A percentile compares a stretch with the other conserved stretches of the same genome.
Conservation (phyloP, 2,113 vertebrate genomes). For the Rana temporaria region DNA sequence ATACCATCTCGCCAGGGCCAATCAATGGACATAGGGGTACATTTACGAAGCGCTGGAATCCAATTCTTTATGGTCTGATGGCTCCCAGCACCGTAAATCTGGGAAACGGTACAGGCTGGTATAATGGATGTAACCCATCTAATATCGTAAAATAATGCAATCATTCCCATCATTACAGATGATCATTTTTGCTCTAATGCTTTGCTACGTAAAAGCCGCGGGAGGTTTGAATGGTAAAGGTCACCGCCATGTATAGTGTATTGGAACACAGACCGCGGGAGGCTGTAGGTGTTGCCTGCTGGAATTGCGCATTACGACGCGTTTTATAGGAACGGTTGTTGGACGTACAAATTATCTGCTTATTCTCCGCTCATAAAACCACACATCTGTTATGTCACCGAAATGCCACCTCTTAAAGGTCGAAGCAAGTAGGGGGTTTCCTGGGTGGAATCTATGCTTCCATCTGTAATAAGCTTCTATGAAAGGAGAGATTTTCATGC, state of each 20-base stretch:
- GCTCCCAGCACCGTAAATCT: constrained; percentile 34
- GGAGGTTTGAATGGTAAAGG: neutral
- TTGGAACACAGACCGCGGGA: neutral
- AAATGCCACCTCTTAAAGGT: neutral
- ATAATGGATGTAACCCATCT: constrained; percentile 8
- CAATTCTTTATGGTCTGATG: constrained; percentile 30
- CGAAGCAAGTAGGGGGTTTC: neutral
- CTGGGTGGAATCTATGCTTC: neutral
- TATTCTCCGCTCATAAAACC: constrained; percentile 2
- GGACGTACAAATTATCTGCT: neutral
- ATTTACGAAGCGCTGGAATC: constrained; percentile 23
- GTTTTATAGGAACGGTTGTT: neutral
- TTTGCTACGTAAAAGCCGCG: constrained; percentile 1
- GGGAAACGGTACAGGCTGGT: constrained; percentile 7
- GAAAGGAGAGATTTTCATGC: neutral
- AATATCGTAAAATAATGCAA: constrained; percentile 42
- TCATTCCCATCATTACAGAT: constrained; percentile 1
- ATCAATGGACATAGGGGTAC: constrained; percentile 16
- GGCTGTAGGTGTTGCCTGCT: neutral
- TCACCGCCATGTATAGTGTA: constrained; percentile 1
- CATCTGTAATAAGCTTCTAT: neutral
- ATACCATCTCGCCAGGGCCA: constrained; percentile 17
- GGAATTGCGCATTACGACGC: neutral
- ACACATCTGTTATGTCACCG: neutral
- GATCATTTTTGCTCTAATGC: neutral